A percentile compares a stretch with the other conserved stretches of the same genome.
Evolutionary conservation across 2,797 vertebrate species (phyloP).

Genomic region (Setipinna tenuifilis): DNA sequence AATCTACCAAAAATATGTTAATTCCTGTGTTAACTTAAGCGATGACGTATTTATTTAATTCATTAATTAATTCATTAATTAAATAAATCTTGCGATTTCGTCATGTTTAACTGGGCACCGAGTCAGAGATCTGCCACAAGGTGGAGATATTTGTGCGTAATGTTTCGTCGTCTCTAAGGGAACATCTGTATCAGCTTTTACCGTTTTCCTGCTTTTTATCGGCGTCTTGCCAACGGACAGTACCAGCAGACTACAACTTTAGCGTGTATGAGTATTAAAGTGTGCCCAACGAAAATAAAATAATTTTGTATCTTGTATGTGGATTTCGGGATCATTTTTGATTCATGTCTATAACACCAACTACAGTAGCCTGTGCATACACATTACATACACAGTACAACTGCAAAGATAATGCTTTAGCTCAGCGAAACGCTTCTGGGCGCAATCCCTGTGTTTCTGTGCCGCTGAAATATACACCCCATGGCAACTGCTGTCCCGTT

Average conservation of each 20-base stretch:
- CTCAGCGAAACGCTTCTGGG: background rate
- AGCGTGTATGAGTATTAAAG: background rate
- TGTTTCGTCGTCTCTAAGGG: background rate
- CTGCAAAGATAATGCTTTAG: background rate
- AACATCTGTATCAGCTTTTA: background rate
- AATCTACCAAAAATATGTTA: background rate
- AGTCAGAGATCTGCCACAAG: background rate
- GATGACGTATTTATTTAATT: constrained; percentile 15
- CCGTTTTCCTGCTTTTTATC: background rate
- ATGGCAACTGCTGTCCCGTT: constrained; percentile 7
- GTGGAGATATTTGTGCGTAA: constrained; percentile 5
- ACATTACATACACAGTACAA: no score
- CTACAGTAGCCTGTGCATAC: background rate
- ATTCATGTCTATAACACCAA: background rate
- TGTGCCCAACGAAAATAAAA: background rate
- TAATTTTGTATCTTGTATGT: background rate
- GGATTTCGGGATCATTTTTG: background rate
- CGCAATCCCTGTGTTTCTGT: background rate
- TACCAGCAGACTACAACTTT: constrained; percentile 1
- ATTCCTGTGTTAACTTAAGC: background rate
- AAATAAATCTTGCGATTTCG: background rate
- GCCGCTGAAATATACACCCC: background rate
- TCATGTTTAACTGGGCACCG: background rate
- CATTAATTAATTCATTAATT: background rate
- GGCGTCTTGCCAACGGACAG: background rate